Evolutionary conservation across 2,797 vertebrate species (phyloP).

Genomic region (Philypnodon macrostomus): DNA sequence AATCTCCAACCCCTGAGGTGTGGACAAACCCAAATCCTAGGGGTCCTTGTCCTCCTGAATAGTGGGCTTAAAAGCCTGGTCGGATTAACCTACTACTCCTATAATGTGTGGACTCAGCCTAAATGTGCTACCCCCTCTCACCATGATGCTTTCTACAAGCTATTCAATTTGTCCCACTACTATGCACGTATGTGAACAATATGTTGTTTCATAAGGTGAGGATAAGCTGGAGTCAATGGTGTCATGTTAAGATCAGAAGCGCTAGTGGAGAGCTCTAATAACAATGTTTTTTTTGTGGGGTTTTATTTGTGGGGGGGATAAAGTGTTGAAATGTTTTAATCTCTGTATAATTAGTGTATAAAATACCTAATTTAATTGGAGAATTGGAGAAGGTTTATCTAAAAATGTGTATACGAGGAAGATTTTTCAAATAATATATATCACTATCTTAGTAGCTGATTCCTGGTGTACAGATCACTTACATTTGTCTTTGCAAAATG

Average conservation of each 20-base stretch:
- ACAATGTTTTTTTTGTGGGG: slow-evolving; percentile 23
- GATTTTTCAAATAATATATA: too few relatives aligned
- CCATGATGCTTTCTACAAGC: slow-evolving; percentile 49
- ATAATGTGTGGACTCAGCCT: slow-evolving; percentile 77
- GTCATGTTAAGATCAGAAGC: slow-evolving; percentile 48
- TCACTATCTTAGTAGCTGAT: too few relatives aligned
- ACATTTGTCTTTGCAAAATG: slow-evolving; percentile 23
- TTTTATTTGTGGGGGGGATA: too few relatives aligned
- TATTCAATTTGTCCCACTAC: slow-evolving; percentile 59
- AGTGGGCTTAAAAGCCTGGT: slow-evolving; percentile 71
- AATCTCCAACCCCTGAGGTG: slow-evolving; percentile 76
- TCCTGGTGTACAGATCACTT: background rate
- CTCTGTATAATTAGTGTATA: too few relatives aligned
- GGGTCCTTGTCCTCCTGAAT: slow-evolving; percentile 74
- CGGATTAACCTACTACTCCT: slow-evolving; percentile 65
- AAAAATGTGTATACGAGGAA: too few relatives aligned
- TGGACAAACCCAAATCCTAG: slow-evolving; percentile 74
- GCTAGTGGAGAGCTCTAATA: slow-evolving; percentile 30
- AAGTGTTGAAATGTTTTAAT: too few relatives aligned
- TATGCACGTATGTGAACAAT: slow-evolving; percentile 61
- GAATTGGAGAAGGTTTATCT: too few relatives aligned
- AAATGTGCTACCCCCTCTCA: slow-evolving; percentile 64
- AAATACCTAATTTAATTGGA: too few relatives aligned
- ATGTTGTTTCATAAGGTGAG: slow-evolving; percentile 67
- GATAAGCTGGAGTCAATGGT: slow-evolving; percentile 65